Evolutionary conservation across 2,888 invertebrate species (phyloP).

Genomic region (Drosophila hawaiiensis): DNA sequence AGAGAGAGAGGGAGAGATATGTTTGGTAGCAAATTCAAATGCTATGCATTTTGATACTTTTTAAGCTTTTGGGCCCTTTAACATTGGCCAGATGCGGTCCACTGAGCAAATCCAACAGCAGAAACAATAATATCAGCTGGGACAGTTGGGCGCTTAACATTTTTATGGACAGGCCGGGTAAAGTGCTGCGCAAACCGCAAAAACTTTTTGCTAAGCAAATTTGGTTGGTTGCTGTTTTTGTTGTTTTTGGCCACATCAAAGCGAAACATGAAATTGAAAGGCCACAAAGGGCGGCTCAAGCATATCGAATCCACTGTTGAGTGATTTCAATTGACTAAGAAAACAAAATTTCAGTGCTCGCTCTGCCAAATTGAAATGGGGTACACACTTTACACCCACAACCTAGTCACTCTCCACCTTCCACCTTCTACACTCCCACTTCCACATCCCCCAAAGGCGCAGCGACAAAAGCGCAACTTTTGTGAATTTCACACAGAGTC

Average conservation of each 20-base stretch:
- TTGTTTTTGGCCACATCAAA: slow-evolving; percentile 70
- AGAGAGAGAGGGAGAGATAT: too few relatives aligned
- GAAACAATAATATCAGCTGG: slow-evolving; percentile 6
- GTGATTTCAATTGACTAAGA: slow-evolving; percentile 80
- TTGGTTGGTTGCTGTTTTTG: slow-evolving; percentile 28
- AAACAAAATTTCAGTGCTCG: slow-evolving; percentile 65
- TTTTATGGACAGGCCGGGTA: slow-evolving; percentile 46
- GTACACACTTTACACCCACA: slow-evolving; percentile 9
- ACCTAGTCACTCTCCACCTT: slow-evolving; percentile 10
- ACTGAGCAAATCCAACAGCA: slow-evolving; percentile 53
- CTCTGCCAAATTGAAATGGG: slow-evolving; percentile 1
- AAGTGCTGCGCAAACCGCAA: slow-evolving; percentile 67
- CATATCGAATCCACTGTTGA: slow-evolving; percentile 64
- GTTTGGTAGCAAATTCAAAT: slow-evolving; percentile 9
- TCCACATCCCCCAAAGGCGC: slow-evolving; percentile 47
- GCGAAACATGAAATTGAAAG: slow-evolving; percentile 67
- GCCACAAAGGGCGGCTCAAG: slow-evolving; percentile 68
- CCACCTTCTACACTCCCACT: neutral
- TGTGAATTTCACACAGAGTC: slow-evolving; percentile 37
- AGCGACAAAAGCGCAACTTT: slow-evolving; percentile 76
- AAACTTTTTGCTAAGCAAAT: slow-evolving; percentile 67
- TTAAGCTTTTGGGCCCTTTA: slow-evolving; percentile 21
- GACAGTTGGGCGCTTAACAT: slow-evolving; percentile 58
- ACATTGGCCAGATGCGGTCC: slow-evolving; percentile 54
- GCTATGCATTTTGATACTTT: slow-evolving; percentile 14